Evolutionary conservation across 2,113 vertebrate genomes (phyloP).

Genomic region (Heloderma charlesbogerti): DNA sequence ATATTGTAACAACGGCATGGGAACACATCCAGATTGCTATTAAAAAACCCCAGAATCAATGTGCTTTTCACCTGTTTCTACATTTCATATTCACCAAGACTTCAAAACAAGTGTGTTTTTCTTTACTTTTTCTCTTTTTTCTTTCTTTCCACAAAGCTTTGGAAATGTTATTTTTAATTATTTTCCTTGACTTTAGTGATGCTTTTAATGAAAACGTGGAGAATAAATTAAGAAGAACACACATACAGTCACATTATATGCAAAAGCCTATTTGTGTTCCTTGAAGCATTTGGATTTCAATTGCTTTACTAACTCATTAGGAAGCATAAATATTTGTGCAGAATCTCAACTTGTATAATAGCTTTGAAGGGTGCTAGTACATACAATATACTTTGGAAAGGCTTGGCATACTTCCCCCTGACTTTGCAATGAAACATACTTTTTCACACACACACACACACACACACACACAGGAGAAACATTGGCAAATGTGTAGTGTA

Average conservation of each 20-base stretch:
- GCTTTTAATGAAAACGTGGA: neutral
- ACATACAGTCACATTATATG: neutral
- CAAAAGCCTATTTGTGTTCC: neutral
- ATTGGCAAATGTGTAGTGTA: constrained; percentile 50
- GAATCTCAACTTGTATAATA: neutral
- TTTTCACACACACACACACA: neutral
- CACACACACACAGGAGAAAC: constrained; percentile 17
- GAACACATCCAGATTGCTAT: neutral
- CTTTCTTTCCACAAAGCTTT: neutral
- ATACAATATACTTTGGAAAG: neutral
- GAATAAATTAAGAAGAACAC: neutral
- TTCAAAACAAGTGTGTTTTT: neutral
- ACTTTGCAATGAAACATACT: constrained; percentile 1
- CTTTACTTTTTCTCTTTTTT: neutral
- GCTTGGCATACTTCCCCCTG: constrained; percentile 16
- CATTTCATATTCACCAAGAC: neutral
- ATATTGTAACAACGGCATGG: neutral
- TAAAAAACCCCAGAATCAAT: neutral
- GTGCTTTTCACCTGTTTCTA: neutral
- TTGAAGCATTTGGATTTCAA: neutral
- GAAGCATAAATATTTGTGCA: neutral
- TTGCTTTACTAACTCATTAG: neutral
- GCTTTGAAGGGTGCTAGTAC: neutral
- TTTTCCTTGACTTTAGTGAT: neutral
- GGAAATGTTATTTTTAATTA: neutral